These are phyloP conservation scores for Archocentrus centrarchus DNA, from an alignment of 2,113 vertebrate species.

Conservation along the genomic window DNA sequence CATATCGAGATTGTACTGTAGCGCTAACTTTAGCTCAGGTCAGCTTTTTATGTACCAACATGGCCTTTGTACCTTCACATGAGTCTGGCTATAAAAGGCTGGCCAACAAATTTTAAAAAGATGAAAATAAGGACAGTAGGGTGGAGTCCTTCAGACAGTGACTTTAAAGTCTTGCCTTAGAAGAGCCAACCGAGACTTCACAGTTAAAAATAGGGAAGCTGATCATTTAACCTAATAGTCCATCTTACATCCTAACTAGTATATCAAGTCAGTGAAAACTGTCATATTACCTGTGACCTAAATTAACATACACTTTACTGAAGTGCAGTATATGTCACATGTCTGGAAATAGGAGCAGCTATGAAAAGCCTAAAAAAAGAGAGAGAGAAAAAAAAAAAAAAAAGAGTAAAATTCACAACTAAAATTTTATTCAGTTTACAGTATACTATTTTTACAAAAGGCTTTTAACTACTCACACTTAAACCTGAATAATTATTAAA, in stretches of 20 bases:
- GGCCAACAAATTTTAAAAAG: conserved; percentile 21
- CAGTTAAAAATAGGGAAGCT: conserved; percentile 32
- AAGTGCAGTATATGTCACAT: neutral
- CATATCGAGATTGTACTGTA: neutral
- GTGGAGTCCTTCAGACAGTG: conserved; percentile 43
- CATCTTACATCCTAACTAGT: neutral
- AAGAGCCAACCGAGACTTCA: neutral
- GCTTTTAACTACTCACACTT: neutral
- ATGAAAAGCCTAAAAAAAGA: neutral
- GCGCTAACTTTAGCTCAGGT: neutral
- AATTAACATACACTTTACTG: neutral
- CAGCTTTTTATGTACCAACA: neutral
- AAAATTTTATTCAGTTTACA: neutral
- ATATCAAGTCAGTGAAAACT: neutral
- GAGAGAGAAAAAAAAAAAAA: too few species aligned
- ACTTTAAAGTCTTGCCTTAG: conserved; percentile 44
- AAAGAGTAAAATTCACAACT: neutral
- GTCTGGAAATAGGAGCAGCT: neutral
- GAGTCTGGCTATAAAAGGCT: conserved; percentile 35
- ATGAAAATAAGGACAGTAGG: conserved; percentile 30
- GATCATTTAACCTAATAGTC: neutral
- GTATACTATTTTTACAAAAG: neutral
- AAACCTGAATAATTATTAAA: conserved; percentile 3
- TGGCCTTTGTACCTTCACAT: conserved; percentile 7
- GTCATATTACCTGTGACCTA: neutral